These are phyloP conservation scores for Platycheirus albimanus DNA, from an alignment of 2,888 invertebrate genomes.

Conservation along the genomic window DNA sequence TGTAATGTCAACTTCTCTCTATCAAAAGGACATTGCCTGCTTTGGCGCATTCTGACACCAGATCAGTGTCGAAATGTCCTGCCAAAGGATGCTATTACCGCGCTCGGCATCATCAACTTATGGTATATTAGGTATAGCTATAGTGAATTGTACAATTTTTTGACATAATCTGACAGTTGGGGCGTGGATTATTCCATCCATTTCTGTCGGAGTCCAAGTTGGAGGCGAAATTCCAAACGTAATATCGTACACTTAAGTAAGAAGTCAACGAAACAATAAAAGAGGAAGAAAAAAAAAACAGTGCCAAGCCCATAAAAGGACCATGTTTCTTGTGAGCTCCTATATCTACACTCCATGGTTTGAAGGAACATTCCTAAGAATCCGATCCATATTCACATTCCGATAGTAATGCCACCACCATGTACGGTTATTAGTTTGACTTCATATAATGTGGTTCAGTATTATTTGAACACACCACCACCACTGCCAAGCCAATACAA, in stretches of 20 bases:
- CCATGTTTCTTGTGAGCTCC: constrained; percentile 42
- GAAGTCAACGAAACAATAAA: constrained; percentile 63
- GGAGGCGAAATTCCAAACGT: constrained; percentile 46
- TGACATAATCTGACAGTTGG: constrained; percentile 72
- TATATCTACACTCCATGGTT: too few species aligned
- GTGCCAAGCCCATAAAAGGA: constrained; percentile 48
- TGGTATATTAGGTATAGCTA: too few species aligned
- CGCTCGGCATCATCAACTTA: too few species aligned
- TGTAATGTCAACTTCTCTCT: constrained; percentile 19
- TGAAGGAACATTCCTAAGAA: constrained; percentile 62
- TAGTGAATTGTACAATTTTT: constrained; percentile 70
- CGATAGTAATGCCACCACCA: constrained; percentile 48
- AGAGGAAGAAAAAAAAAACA: constrained; percentile 31
- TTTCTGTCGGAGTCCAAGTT: neutral
- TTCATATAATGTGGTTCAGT: constrained; percentile 57
- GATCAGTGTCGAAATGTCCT: constrained; percentile 66
- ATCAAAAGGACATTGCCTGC: constrained; percentile 46
- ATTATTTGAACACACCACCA: constrained; percentile 49
- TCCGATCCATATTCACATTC: constrained; percentile 70
- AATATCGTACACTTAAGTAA: constrained; percentile 48
- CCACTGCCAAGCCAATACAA: neutral
- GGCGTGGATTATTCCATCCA: constrained; percentile 53
- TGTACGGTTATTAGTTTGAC: constrained; percentile 70
- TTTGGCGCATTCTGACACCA: constrained; percentile 49
- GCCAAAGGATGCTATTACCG: constrained; percentile 56